Base-by-base conservation (phyloP, 1,140 invertebrate species). In the Protaetia brevitarsis region DNA sequence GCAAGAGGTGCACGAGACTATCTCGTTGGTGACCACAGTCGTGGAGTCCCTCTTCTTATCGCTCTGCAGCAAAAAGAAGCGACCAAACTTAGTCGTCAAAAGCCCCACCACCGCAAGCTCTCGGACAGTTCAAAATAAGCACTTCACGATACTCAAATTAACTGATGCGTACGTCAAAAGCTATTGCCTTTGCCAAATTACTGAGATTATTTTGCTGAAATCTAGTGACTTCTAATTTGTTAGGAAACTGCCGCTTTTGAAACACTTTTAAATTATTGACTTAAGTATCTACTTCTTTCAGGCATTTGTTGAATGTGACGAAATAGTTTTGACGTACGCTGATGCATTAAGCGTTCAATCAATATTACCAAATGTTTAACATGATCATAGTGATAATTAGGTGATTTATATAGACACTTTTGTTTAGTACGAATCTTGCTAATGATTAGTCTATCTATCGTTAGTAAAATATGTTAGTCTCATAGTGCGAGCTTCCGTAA, bases 1-100 rank as follows among this genome's bases (percentile, higher is more conserved):
- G 75, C 91, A 93, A 68, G 87, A 88, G 60, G 90, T 89, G 77
- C 91, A 93, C 63, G 89, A 86, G 37, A 92, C 88, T 63, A 93
- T 88, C 73, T 93, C 91, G 70, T 90, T 91, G 26, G 88, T 82
- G n/a, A 66, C 70, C 83, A 87, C 71, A 79, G 75, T 79, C 66
- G 73, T 85, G 71, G 86, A 83, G 70, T 92, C 90, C 66, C 89
- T 83, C 79, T 91, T 91, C 83, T 92, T 92, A 79, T 92, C 88
- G 74, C 87, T 89, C 90, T 92, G 79, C 73, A 30, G 56, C 56
- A 58, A 16, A 58, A 28, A 58, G 16, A 58, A 58, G 10, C 26
- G 56, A 45, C 16, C 41, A 6, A 27, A n/a, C 23, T 58, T 57
- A 23, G 29, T 6, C 1, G 13, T 30, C 6, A n/a, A n/a, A 30